Percentiles rank a stretch among this genome's conserved stretches.
phyloP scores from a whole-genome alignment of 1,140 invertebrate species.

The Drosophila albomicans region DNA sequence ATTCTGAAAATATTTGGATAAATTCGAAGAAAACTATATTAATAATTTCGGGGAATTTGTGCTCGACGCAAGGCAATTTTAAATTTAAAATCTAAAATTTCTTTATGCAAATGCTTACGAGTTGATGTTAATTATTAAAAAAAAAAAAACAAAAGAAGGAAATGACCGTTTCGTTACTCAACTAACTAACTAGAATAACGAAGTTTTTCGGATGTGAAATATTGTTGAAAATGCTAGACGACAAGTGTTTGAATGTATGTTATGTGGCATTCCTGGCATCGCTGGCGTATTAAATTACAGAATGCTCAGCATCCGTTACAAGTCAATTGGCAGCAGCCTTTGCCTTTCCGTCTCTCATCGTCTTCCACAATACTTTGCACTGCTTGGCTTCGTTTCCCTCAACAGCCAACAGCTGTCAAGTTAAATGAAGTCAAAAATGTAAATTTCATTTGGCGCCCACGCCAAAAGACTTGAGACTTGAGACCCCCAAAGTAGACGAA shows the following conservation, averaged over 20 bases:
- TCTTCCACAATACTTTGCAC: not conserved
- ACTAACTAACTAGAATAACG: no score
- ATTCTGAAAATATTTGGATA: no score
- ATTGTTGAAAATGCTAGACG: not conserved
- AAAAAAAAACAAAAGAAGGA: no score
- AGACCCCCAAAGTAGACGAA: not conserved
- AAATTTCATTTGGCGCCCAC: slow-evolving; percentile 71
- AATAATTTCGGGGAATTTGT: no score
- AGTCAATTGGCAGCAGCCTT: slow-evolving; percentile 63
- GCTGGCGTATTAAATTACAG: slow-evolving; percentile 70
- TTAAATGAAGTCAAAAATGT: slow-evolving; percentile 82
- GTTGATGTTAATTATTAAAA: no score
- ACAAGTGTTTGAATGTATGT: not conserved
- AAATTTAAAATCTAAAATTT: no score
- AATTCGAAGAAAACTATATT: no score
- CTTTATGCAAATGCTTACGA: no score
- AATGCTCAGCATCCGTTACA: slow-evolving; percentile 53
- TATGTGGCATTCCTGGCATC: slow-evolving; percentile 28
- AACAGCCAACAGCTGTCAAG: slow-evolving; percentile 54
- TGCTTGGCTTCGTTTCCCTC: not conserved
- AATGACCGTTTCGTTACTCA: no score
- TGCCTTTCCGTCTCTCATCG: not conserved
- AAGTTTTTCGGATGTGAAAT: no score
- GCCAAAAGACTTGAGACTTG: slow-evolving; percentile 12
- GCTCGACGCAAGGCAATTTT: no score